phyloP scores from a whole-genome alignment of 2,888 invertebrate genomes.

The Hedya salicella region DNA sequence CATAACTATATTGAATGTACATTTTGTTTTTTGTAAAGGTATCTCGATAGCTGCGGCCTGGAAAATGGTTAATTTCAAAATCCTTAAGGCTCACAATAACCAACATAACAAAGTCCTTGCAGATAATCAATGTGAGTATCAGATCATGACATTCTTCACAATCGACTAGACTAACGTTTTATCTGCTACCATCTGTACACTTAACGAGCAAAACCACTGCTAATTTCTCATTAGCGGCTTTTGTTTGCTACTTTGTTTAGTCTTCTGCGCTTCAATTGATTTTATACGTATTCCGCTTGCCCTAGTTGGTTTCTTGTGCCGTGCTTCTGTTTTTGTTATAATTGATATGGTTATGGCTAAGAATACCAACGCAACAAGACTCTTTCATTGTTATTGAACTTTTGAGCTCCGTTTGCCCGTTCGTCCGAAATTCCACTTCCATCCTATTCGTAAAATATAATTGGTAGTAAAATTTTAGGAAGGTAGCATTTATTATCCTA shows the following conservation, averaged over 20 bases:
- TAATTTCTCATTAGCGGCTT: slow-evolving; percentile 7
- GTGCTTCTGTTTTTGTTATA: neutral
- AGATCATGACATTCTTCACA: slow-evolving; percentile 13
- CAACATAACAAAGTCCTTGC: no score
- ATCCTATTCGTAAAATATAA: no score
- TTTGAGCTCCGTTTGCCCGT: no score
- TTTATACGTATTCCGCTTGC: neutral
- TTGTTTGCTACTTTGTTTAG: slow-evolving; percentile 19
- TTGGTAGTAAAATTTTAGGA: no score
- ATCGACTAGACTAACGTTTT: neutral
- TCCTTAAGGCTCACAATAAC: no score
- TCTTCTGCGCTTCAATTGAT: slow-evolving; percentile 17
- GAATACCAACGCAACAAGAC: no score
- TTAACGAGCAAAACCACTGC: slow-evolving; percentile 1
- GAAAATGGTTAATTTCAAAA: no score
- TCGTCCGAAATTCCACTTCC: no score
- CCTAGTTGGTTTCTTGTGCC: neutral
- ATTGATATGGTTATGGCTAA: neutral
- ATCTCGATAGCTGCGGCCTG: no score
- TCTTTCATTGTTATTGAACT: no score
- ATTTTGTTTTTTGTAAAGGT: no score
- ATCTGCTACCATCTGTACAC: slow-evolving; percentile 1
- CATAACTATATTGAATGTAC: no score
- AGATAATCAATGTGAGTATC: neutral
- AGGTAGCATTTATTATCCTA: neutral